A percentile compares a stretch with the other conserved stretches of the same genome.
These are phyloP conservation scores for Probosciger aterrimus DNA, from an alignment of 2,113 vertebrate genomes.

Conservation along the genomic window DNA sequence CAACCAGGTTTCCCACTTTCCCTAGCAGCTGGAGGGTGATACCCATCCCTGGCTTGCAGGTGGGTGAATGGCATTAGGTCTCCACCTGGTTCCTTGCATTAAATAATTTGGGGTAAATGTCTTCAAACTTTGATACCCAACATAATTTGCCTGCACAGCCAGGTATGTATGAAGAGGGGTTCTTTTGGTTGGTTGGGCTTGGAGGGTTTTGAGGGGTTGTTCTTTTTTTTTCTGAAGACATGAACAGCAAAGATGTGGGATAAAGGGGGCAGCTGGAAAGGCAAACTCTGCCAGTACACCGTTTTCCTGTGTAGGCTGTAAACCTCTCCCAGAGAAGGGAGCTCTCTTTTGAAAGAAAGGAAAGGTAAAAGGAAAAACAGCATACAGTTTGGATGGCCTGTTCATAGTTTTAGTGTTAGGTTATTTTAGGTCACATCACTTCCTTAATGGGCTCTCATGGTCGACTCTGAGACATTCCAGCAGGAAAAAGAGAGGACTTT, in stretches of 20 bases:
- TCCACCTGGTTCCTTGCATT: neutral
- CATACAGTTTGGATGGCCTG: neutral
- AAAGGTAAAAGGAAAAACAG: neutral
- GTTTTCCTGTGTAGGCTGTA: neutral
- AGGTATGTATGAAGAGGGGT: accelerated
- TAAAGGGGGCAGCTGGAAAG: neutral
- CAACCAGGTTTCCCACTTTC: neutral
- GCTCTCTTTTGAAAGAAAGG: neutral
- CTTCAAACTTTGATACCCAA: neutral
- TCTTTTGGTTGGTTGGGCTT: neutral
- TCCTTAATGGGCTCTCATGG: slow-evolving; percentile 17
- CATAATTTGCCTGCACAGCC: neutral
- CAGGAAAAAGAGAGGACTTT: slow-evolving; percentile 35
- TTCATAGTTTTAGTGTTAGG: neutral
- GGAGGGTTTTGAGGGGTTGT: accelerated
- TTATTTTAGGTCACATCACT: slow-evolving; percentile 17
- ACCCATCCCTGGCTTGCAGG: neutral
- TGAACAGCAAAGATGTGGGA: neutral
- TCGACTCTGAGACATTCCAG: neutral
- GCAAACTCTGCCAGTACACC: neutral
- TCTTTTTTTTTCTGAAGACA: neutral
- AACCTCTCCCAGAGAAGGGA: neutral
- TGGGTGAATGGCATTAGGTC: neutral
- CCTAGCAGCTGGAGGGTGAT: neutral
- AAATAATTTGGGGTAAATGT: neutral